Evolutionary conservation across 2,888 invertebrate species (phyloP).

Genomic region (Drosophila cognata): DNA sequence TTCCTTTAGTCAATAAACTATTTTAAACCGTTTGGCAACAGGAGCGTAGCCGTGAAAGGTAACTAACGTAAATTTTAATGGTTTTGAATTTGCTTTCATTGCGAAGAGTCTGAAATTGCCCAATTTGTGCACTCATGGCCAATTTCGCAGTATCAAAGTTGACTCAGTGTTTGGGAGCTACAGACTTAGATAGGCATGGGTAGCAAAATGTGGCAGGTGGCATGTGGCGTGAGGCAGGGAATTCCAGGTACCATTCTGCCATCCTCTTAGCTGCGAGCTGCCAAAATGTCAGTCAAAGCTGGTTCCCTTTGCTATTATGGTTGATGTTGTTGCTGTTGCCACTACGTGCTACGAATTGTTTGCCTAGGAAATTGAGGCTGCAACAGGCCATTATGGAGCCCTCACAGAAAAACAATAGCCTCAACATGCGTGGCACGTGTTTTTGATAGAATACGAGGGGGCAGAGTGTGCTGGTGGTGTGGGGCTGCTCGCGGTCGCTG

Average conservation of each 20-base stretch:
- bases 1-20: not conserved
- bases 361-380: slow-evolving; percentile 63
- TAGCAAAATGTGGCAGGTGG: not conserved
- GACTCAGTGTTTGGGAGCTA: not conserved
- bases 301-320: slow-evolving; percentile 3
- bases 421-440: slow-evolving; percentile 51
- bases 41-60: not conserved
- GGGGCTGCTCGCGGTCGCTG: slow-evolving; percentile 18
- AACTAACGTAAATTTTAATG: not conserved
- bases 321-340: slow-evolving; percentile 23
- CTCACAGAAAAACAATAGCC: not conserved
- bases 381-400: slow-evolving; percentile 43
- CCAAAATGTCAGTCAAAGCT: slow-evolving; percentile 47
- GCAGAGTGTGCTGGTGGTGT: not conserved
- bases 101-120: not conserved
- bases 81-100: not conserved
- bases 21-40: not conserved
- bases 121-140: not conserved
- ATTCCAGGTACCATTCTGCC: slow-evolving; percentile 27
- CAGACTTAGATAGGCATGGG: not conserved
- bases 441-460: not conserved
- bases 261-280: slow-evolving; percentile 23
- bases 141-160: slow-evolving; percentile 13
- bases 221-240: not conserved
- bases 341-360: slow-evolving; percentile 73